A percentile compares a stretch with the other conserved stretches of the same genome.
These are phyloP conservation scores for Ammodytes dubius DNA, from an alignment of 2,113 vertebrate species.

Conservation along the genomic window DNA sequence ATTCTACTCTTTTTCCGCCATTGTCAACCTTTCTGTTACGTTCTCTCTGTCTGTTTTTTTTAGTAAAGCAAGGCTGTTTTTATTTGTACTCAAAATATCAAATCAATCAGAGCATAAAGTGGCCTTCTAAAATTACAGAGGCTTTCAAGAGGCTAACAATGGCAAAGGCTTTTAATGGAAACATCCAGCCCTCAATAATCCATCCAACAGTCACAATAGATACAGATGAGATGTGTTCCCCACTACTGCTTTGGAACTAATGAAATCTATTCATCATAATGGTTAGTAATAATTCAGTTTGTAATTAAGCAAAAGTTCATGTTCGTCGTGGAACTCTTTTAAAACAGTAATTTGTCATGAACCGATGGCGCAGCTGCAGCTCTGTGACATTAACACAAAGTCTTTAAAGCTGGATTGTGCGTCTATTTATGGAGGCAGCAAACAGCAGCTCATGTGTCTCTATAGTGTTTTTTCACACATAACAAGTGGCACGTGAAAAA, in stretches of 20 bases:
- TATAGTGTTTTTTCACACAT: slow-evolving; percentile 17
- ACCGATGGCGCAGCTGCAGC: slow-evolving; percentile 45
- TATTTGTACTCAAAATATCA: background rate
- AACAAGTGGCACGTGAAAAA: slow-evolving; percentile 48
- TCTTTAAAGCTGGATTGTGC: slow-evolving; percentile 15
- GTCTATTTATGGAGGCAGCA: slow-evolving; percentile 48
- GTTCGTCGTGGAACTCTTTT: slow-evolving; percentile 1
- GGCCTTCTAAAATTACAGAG: slow-evolving; percentile 43
- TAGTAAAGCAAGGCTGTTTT: background rate
- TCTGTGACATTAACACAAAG: slow-evolving; percentile 26
- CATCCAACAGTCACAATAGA: background rate
- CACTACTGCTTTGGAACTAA: slow-evolving; percentile 17
- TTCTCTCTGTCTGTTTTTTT: background rate
- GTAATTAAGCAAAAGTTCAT: slow-evolving; percentile 36
- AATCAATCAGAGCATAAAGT: slow-evolving; percentile 14
- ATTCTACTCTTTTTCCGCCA: background rate
- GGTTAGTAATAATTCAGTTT: slow-evolving; percentile 27
- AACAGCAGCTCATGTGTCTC: slow-evolving; percentile 46
- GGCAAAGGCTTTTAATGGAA: slow-evolving; percentile 5
- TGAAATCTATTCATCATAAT: slow-evolving; percentile 24
- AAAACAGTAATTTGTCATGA: slow-evolving; percentile 52
- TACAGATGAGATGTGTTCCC: slow-evolving; percentile 10
- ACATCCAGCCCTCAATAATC: slow-evolving; percentile 20
- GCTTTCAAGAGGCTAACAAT: slow-evolving; percentile 8
- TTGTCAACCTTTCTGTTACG: background rate